These are phyloP conservation scores for Halcyon malimbica DNA, from an alignment of 2,113 vertebrate genomes.

Conservation along the genomic window DNA sequence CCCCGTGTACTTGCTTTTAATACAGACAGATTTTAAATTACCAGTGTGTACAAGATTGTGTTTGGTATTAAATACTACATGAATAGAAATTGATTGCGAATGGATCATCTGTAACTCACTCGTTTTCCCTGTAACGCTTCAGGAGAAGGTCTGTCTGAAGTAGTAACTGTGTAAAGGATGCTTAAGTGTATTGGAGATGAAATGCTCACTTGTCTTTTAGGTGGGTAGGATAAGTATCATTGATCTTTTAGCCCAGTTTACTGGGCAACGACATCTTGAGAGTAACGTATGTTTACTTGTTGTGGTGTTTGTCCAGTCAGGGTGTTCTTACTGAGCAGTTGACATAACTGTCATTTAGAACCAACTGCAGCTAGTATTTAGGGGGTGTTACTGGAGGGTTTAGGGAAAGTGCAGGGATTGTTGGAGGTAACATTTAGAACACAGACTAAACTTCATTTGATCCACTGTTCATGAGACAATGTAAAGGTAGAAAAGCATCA, in stretches of 20 bases:
- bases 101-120: background rate
- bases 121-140: background rate
- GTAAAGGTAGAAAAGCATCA: background rate
- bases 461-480: background rate
- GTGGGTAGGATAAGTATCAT: background rate
- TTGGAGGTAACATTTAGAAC: background rate
- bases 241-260: background rate
- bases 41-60: background rate
- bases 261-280: fast-evolving
- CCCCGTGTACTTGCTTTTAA: background rate
- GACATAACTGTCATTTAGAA: background rate
- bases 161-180: background rate
- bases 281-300: background rate
- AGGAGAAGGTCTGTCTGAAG: background rate
- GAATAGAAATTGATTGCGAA: background rate
- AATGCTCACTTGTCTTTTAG: background rate
- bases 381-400: background rate
- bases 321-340: background rate
- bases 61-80: background rate
- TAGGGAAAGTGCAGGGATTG: background rate
- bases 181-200: background rate
- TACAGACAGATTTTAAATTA: background rate
- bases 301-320: background rate
- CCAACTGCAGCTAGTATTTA: background rate
- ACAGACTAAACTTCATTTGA: background rate